Base-by-base conservation (phyloP, 2,797 vertebrate species). In the Sebastes baramenuke region DNA sequence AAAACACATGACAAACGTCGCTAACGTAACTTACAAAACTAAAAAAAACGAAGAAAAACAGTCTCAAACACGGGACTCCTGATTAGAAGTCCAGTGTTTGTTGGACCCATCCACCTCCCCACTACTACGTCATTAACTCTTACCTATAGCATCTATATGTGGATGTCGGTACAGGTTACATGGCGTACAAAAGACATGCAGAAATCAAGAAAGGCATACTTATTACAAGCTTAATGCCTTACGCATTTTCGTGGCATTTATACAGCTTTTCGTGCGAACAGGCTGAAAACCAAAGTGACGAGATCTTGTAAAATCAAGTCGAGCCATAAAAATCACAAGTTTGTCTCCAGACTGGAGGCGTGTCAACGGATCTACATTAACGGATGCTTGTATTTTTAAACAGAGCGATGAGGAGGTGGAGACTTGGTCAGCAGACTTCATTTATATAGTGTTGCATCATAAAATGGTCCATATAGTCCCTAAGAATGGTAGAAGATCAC, bases 391-490 rank as follows among this genome's bases (percentile, higher is more conserved):
- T 46, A 27, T 32, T 77, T 75, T 54, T 2, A 54, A n/a, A 49
- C 38, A 42, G 25, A 32, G 36, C 13, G 6, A 27, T 5, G 20
- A 29, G 24, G 38, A 34, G 38, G 27, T 3, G 77, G 16, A 24
- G 8, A 52, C n/a, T 68, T 38, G 29, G 42, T 54, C 30, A 20
- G 58, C 27, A 27, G 56, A 16, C 58, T 54, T 73, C n/a, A 25
- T 66, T 83, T 66, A 74, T 66, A 11, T 20, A 38, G 13, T 42
- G 29, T 55, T 76, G 80, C 16, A 59, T 61, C 52, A 72, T 83
- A 62, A 91, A 88, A 87, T 7, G 69, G 16, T 75, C 25, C 52
- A 55, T 83, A 80, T 72, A 62, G 30, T 73, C 54, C 6, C 3
- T 8, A 65, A 46, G 27, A 84, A 66, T 27, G 12, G 65, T 14